These are phyloP conservation scores for Perca flavescens DNA, from an alignment of 2,113 vertebrate species.

Conservation along the genomic window DNA sequence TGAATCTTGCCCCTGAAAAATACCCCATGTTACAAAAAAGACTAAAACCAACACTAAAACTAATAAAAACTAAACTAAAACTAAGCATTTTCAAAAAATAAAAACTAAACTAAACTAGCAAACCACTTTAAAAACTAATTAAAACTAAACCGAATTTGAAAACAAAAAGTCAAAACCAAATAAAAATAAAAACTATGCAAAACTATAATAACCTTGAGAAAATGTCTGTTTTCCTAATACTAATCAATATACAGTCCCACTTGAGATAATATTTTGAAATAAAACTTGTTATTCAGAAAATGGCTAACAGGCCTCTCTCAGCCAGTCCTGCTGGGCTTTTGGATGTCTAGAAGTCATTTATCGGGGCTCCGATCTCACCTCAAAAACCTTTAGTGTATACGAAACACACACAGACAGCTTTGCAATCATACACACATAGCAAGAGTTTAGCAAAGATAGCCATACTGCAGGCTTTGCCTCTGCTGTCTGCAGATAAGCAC, in stretches of 20 bases:
- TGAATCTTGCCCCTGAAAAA: too few relatives aligned
- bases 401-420: conserved; percentile 66
- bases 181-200: too few relatives aligned
- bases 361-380: conserved; percentile 68
- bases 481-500: conserved; percentile 55
- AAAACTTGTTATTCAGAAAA: conserved; percentile 78
- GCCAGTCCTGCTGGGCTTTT: conserved; percentile 57
- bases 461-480: conserved; percentile 55
- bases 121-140: too few relatives aligned
- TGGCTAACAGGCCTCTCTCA: conserved; percentile 66
- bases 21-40: too few relatives aligned
- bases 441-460: conserved; percentile 59
- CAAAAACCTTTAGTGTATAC: conserved; percentile 71
- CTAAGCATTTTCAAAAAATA: too few relatives aligned
- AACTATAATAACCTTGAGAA: background rate
- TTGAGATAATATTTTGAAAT: conserved; percentile 74
- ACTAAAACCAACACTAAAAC: too few relatives aligned
- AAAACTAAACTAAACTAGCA: too few relatives aligned
- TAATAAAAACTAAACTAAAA: too few relatives aligned
- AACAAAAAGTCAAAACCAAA: too few relatives aligned
- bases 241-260: conserved; percentile 67
- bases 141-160: too few relatives aligned
- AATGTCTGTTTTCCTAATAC: conserved; percentile 67
- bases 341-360: conserved; percentile 70
- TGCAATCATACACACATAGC: conserved; percentile 63